A percentile compares a stretch with the other conserved stretches of the same genome.
These are phyloP conservation scores for Aix galericulata DNA, from an alignment of 2,113 vertebrate species.

Conservation along the genomic window DNA sequence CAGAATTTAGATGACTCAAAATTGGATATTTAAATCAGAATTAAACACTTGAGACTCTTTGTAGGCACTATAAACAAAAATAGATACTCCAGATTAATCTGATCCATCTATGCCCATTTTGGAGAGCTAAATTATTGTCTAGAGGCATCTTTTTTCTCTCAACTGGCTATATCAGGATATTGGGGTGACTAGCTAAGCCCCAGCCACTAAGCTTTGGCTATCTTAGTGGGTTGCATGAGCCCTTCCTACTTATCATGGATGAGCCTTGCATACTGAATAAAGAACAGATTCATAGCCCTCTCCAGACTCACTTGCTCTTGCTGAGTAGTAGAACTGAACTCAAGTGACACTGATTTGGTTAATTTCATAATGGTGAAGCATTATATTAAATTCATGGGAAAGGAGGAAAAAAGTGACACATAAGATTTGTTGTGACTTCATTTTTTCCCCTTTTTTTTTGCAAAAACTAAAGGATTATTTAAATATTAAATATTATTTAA, in stretches of 20 bases:
- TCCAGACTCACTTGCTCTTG: neutral
- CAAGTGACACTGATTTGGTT: neutral
- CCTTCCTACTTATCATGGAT: neutral
- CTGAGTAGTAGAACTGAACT: neutral
- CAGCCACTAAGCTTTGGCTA: neutral
- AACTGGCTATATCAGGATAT: neutral
- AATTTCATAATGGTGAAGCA: neutral
- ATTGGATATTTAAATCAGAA: neutral
- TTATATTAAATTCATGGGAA: neutral
- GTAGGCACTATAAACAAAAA: neutral
- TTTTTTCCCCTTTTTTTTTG: accelerated
- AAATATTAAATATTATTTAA: no score
- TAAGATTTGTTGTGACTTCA: neutral
- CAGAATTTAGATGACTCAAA: neutral
- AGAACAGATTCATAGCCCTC: neutral
- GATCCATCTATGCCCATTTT: neutral
- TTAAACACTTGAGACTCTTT: neutral
- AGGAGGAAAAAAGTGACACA: neutral
- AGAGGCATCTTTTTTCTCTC: neutral
- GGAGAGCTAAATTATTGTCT: neutral
- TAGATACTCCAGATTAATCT: neutral
- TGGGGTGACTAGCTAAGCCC: neutral
- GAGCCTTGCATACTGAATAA: neutral
- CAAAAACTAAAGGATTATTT: neutral
- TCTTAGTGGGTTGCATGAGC: neutral